Evolutionary conservation across 2,888 invertebrate genomes (phyloP), one percentile per base, ranked within the genome.

Genomic region (Slavum lentiscoides): DNA sequence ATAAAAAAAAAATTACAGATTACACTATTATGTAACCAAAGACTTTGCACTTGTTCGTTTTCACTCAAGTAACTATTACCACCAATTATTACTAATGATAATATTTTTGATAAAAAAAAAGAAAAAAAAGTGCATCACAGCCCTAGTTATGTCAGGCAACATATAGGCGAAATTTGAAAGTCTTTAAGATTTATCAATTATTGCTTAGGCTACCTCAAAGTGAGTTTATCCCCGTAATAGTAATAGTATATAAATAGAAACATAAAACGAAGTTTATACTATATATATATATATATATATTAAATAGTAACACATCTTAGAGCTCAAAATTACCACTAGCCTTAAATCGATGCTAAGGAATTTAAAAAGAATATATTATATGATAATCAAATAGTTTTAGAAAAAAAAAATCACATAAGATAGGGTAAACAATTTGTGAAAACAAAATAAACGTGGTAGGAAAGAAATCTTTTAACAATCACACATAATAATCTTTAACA

Each of bases 91-190:
- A 19, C 67, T 49, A 59, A 30, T 67, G 67, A 59, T 61, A 37
- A 67, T 66, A 66, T 49, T 76, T 49, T 70, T 69, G 23, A 69
- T 61, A 80, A 72, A 76, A 80, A 80, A 80, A 64, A 69, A 62
- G 43, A 69, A 62, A 62, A 64, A 58, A 80, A n/a, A 21, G 58
- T 80, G 70, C 64, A 72, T 80, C 80, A 80, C 80, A 80, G 80
- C 80, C 80, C 80, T 70, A 80, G 72, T 80, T 80, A 80, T 72
- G 70, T 80, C 72, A 70, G 70, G 80, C 70, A 80, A 80, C 72
- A 80, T 80, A 80, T 53, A 80, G 72, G 80, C 80, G 64, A 80
- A 80, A 15, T 72, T 55, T 80, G 30, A 66, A 80, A 72, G 70
- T 72, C 70, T 72, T n/a, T 64, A 39, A 73, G 69, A 30, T 30